Base-by-base conservation (phyloP, 64 coral and sea anemone genomes). In the Montipora sp. region DNA sequence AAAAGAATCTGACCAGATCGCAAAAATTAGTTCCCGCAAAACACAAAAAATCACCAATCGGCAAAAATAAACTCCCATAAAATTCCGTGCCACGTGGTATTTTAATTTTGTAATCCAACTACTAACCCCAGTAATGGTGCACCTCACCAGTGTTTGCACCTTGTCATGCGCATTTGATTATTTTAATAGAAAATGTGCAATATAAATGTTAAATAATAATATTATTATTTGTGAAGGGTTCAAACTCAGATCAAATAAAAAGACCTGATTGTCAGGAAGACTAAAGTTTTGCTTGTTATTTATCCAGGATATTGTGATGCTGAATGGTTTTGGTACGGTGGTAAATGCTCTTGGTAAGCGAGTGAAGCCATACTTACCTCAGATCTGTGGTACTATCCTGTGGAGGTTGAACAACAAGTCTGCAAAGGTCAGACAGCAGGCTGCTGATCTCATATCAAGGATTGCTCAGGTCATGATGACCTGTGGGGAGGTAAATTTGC, bases 381-480 rank as follows among this genome's bases (percentile, higher is more conserved):
- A 99, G 85, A 99, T 99, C 78, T 99, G 98, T 92, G 98, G 98
- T 99, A 99, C 98, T 13, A 95, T 99, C 21, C 74, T 99, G 3
- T 99, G 98, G 98, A 89, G 98, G 75, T 90, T 99, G 65, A 99
- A 99, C 81, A 99, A 99, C 78, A 99, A 99, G 80, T 99, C 98
- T 59, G 98, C 94, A 0, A 99, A 99, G 89, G 98, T 99, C 63
- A 83, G 98, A 94, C 98, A 99, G n/a, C 98, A 99, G 51, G 98
- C 98, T 84, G 98, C 98, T 9, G 98, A 99, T 87, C 90, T 99
- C 1, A 99, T 99, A 51, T 99, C 98, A 21, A 92, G 98, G 75
- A 99, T 99, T 87, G 98, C 98, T 14, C 98, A 99, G 82, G 98
- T 99, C 77, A 99, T 99, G 98, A 99, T 99, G 94, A 99, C 98